Percentiles rank a stretch among this genome's conserved stretches.
phyloP scores from a whole-genome alignment of 2,888 invertebrate genomes.

The Drosophila cognata region DNA sequence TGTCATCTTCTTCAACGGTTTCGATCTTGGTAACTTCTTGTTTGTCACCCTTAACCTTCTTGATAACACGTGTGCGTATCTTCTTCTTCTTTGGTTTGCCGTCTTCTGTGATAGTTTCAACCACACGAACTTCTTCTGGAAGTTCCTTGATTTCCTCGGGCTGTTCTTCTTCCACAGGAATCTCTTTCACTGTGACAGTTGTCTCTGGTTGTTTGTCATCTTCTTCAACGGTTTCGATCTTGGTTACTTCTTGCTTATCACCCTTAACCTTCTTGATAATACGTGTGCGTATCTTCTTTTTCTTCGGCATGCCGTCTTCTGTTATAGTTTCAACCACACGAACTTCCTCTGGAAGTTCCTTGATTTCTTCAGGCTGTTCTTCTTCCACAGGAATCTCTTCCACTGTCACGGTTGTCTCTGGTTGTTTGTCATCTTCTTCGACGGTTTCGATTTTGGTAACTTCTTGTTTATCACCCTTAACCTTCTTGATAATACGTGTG shows the following conservation, averaged over 20 bases:
- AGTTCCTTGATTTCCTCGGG: background rate
- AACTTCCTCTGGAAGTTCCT: background rate
- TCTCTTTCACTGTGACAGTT: background rate
- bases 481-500: constrained; percentile 2
- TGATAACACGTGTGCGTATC: constrained; percentile 3
- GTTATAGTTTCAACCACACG: background rate
- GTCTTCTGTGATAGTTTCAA: background rate
- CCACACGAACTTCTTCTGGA: constrained; percentile 1
- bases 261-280: background rate
- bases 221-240: constrained; percentile 1
- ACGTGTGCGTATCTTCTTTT: constrained; percentile 1
- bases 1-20: background rate
- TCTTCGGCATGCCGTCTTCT: background rate
- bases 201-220: background rate
- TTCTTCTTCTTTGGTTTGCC: constrained; percentile 3
- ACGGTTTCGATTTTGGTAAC: constrained; percentile 7
- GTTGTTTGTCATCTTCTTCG: background rate
- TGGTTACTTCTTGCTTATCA: constrained; percentile 1
- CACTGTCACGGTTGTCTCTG: background rate
- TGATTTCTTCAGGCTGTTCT: background rate
- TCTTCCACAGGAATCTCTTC: background rate
- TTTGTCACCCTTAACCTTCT: background rate
- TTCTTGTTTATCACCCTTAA: constrained; percentile 6
- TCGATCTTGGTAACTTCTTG: constrained; percentile 8
- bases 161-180: background rate